phyloP scores from a whole-genome alignment of 2,797 vertebrate genomes.

The Sebastes kiyomatsui region DNA sequence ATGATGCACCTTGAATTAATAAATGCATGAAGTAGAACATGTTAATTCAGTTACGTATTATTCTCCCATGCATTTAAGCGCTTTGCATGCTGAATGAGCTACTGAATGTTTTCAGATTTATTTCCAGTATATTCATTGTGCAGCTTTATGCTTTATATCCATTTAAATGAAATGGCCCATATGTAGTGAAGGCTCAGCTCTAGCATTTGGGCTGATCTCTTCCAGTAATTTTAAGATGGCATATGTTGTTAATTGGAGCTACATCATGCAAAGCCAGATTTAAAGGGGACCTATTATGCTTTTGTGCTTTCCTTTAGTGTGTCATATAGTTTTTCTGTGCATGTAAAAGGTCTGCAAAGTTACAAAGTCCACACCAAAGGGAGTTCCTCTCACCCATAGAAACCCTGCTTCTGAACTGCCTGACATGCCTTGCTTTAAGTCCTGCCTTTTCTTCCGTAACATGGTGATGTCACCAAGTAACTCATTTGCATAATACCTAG shows the following conservation, averaged over 20 bases:
- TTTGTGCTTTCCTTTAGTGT: too few species aligned
- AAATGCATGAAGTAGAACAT: neutral
- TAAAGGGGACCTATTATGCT: too few species aligned
- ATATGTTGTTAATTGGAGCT: neutral
- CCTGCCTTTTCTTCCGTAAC: too few species aligned
- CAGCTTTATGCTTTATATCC: neutral
- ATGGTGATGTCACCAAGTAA: too few species aligned
- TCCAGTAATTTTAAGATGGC: neutral
- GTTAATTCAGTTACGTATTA: neutral
- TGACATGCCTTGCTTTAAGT: accelerated
- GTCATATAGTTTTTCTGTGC: too few species aligned
- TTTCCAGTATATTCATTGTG: neutral
- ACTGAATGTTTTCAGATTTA: neutral
- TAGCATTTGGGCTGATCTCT: too few species aligned
- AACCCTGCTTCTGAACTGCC: too few species aligned
- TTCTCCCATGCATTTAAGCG: neutral
- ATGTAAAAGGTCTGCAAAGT: too few species aligned
- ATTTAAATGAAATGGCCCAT: neutral
- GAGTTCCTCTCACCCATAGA: too few species aligned
- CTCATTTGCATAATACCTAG: too few species aligned
- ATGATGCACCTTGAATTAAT: neutral
- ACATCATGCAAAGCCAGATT: too few species aligned
- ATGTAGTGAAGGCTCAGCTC: neutral
- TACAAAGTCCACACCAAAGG: too few species aligned
- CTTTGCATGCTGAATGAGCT: neutral